Percentiles rank a stretch among this genome's conserved stretches.
phyloP scores from a whole-genome alignment of 2,113 vertebrate genomes.

The Ivindomyrus marchei region DNA sequence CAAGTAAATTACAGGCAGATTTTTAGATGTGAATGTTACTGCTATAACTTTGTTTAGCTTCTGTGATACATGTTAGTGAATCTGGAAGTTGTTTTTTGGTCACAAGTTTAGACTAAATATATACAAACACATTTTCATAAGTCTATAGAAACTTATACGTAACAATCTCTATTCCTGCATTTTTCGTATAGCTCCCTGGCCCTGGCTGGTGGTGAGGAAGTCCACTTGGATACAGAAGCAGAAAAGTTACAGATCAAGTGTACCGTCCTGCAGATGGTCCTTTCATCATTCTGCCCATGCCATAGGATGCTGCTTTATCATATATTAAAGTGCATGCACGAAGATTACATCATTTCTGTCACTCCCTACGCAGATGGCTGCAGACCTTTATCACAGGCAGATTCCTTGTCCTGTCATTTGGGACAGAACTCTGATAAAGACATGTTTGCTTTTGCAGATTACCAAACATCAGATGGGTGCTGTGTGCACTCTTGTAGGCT shows the following conservation, averaged over 20 bases:
- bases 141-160: background rate
- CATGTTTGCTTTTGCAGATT: slow-evolving; percentile 60
- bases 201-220: slow-evolving; percentile 59
- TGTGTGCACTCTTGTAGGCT: slow-evolving; percentile 62
- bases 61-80: background rate
- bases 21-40: background rate
- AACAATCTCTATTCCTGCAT: slow-evolving; percentile 37
- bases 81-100: background rate
- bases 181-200: slow-evolving; percentile 70
- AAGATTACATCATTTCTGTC: slow-evolving; percentile 55
- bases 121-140: background rate
- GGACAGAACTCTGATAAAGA: slow-evolving; percentile 53
- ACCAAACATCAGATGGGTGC: slow-evolving; percentile 60
- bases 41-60: background rate
- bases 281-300: slow-evolving; percentile 71
- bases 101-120: background rate
- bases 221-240: slow-evolving; percentile 51
- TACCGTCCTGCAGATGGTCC: slow-evolving; percentile 72
- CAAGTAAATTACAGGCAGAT: background rate
- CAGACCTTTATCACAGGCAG: slow-evolving; percentile 48
- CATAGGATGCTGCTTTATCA: slow-evolving; percentile 72
- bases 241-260: slow-evolving; percentile 69
- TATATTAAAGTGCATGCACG: slow-evolving; percentile 72
- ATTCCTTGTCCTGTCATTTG: slow-evolving; percentile 48
- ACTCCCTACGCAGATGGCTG: slow-evolving; percentile 54